Evolutionary conservation across 2,888 invertebrate genomes (phyloP), one percentile per base, ranked within the genome.

Genomic region (Eupeodes latifasciatus): DNA sequence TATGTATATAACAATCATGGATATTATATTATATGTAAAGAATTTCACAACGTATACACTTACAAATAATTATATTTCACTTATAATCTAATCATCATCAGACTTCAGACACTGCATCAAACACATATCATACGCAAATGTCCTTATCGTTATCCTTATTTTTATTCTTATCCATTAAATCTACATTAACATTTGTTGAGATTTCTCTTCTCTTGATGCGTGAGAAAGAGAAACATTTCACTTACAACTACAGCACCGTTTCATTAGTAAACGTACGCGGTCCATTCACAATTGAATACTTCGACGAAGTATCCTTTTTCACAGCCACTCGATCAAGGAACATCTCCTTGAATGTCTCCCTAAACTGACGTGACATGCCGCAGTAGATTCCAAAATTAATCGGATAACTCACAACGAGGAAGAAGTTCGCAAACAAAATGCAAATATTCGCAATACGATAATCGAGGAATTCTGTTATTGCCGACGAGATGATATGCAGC

Each of bases 301-400:
- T 95, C 71, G 97, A 96, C 0, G 97, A 96, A 4, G 95, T 96
- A 90, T 96, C 96, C 91, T 95, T 95, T 90, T 95, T 94, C 90
- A 95, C 95, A 5, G 95, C 95, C 16, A 92, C 86, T 5, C 91
- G 90, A 0, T 92, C 92, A 61, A 97, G 95, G 92, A 98, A 98
- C 16, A 93, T 93, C 91, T 96, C 97, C 91, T 97, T 97, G 93
- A 99, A 99, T 0, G 98, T 98, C 93, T 98, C 98, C 72, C 99
- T 95, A 93, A 99, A 99, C 93, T 98, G 98, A 49, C 98, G 94
- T 49, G 98, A 98, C 99, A 99, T 99, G 34, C 98, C 98, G 93
- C 98, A 98, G 92, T 99, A 99, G 90, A 98, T 98, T 85, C 98
- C 98, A 92, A 99, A 98, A 93, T 98, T 98, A 81, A 98, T 96